A percentile compares a stretch with the other conserved stretches of the same genome.
These are phyloP conservation scores for Hemicrepidius hirtus DNA, from an alignment of 2,888 invertebrate species.

Conservation along the genomic window DNA sequence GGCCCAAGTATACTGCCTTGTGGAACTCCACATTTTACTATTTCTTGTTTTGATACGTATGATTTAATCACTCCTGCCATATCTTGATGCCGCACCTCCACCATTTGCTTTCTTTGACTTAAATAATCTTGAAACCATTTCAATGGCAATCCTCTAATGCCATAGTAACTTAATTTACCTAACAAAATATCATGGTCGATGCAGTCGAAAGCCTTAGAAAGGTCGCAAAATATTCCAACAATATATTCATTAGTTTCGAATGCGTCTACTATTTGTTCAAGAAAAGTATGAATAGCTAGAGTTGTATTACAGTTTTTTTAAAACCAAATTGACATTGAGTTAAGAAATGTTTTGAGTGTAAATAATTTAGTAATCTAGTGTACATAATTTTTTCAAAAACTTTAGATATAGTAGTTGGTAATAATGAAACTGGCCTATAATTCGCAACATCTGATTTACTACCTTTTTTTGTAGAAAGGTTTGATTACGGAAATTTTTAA, in stretches of 20 bases:
- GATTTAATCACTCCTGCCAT: not conserved
- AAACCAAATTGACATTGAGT: not conserved
- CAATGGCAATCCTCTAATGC: not conserved
- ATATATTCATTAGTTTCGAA: not conserved
- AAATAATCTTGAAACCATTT: not conserved
- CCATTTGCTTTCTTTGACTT: not conserved
- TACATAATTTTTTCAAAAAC: too few relatives aligned
- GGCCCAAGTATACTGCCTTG: not conserved
- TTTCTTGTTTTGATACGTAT: not conserved
- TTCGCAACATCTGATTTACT: not conserved
- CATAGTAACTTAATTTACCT: not conserved
- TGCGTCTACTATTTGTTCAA: not conserved
- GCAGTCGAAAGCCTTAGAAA: not conserved
- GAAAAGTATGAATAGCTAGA: not conserved
- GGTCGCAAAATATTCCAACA: not conserved
- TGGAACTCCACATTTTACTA: not conserved
- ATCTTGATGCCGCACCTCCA: not conserved
- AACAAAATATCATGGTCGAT: not conserved
- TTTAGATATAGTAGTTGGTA: too few relatives aligned
- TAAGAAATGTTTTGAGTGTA: not conserved
- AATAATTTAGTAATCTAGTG: not conserved
- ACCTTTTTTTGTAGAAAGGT: not conserved
- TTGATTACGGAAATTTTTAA: not conserved
- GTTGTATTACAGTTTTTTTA: not conserved
- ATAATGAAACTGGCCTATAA: too few relatives aligned